A percentile compares a stretch with the other conserved stretches of the same genome.
These are phyloP conservation scores for Eupithecia subumbrata DNA, from an alignment of 2,888 invertebrate species.

Conservation along the genomic window DNA sequence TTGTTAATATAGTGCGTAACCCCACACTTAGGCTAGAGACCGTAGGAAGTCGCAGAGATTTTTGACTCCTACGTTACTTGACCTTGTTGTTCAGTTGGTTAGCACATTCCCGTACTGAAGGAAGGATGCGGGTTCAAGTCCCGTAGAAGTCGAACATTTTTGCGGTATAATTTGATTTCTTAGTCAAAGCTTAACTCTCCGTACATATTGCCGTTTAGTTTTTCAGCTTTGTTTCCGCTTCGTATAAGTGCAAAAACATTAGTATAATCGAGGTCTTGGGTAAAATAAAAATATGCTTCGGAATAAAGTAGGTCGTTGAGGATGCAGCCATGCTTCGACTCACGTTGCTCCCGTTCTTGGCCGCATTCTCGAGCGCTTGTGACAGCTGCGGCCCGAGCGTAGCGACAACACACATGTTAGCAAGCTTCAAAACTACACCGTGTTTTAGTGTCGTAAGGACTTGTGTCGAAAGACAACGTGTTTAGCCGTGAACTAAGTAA, in stretches of 20 bases:
- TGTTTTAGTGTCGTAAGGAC: slow-evolving; percentile 18
- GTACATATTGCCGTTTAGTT: not conserved
- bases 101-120: too few species aligned
- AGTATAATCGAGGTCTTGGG: not conserved
- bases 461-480: slow-evolving; percentile 17
- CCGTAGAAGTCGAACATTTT: too few species aligned
- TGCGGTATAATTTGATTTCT: too few species aligned
- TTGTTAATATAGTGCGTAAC: too few species aligned
- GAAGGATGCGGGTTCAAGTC: too few species aligned
- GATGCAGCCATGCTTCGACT: slow-evolving; percentile 74
- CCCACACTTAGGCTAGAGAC: too few species aligned
- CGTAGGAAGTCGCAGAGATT: too few species aligned
- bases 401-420: slow-evolving; percentile 79
- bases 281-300: not conserved
- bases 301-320: slow-evolving; percentile 16
- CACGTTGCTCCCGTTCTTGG: slow-evolving; percentile 87
- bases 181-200: not conserved
- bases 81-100: too few species aligned
- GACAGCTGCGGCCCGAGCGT: slow-evolving; percentile 74
- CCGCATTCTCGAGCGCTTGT: slow-evolving; percentile 88
- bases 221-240: not conserved
- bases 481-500: slow-evolving; percentile 4
- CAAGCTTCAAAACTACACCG: slow-evolving; percentile 66
- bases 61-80: too few species aligned
- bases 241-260: too few species aligned